A percentile compares a stretch with the other conserved stretches of the same genome.
These are phyloP conservation scores for Notiomystis cincta DNA, from an alignment of 2,113 vertebrate species.

Conservation along the genomic window DNA sequence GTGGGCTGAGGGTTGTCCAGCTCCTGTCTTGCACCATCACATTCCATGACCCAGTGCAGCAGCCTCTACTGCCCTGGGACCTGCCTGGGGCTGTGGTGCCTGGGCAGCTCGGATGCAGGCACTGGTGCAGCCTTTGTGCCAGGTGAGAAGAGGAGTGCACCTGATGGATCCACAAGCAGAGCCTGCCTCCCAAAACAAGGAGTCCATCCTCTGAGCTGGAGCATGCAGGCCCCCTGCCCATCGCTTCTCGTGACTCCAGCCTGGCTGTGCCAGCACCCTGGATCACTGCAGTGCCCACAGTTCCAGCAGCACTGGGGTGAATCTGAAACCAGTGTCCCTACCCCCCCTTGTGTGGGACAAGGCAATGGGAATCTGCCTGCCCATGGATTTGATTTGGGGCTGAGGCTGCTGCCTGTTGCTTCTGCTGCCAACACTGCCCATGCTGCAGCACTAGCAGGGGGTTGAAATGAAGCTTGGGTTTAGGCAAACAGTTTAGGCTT, in stretches of 20 bases:
- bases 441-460: background rate
- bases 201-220: background rate
- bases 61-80: background rate
- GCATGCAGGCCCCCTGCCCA: background rate
- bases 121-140: background rate
- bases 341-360: fast-evolving
- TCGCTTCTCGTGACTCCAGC: background rate
- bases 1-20: background rate
- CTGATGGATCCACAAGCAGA: background rate
- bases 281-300: background rate
- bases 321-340: fast-evolving
- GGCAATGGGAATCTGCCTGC: background rate
- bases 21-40: background rate
- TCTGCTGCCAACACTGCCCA: background rate
- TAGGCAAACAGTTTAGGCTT: slow-evolving; percentile 1
- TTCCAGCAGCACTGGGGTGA: background rate
- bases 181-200: background rate
- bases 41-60: background rate
- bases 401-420: background rate
- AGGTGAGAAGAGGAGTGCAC: background rate
- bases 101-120: background rate
- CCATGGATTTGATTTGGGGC: fast-evolving
- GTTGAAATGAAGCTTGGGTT: background rate
- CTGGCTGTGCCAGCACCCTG: background rate
- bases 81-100: background rate